A percentile compares a stretch with the other conserved stretches of the same genome.
phyloP scores from a whole-genome alignment of 2,113 vertebrate species.

The Scytalopus superciliaris region DNA sequence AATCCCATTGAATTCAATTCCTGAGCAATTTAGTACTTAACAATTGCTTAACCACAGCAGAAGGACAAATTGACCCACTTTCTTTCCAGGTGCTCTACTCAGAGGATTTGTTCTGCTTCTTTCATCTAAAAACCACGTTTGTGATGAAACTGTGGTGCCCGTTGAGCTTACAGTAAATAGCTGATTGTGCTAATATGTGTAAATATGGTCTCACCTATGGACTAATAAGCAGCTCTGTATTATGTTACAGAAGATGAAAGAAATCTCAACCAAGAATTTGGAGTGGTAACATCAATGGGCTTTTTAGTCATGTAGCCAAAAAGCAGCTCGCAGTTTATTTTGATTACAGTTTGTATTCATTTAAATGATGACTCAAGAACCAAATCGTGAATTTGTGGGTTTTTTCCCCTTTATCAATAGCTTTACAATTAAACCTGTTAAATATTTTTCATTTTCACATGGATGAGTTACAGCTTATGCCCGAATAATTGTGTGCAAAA shows the following conservation, averaged over 20 bases:
- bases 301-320: neutral
- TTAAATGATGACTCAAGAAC: neutral
- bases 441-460: neutral
- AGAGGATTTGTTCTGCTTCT: neutral
- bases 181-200: neutral
- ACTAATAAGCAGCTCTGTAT: neutral
- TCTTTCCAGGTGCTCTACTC: neutral
- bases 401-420: neutral
- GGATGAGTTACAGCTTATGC: neutral
- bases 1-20: constrained; percentile 14
- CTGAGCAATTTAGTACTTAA: constrained; percentile 14
- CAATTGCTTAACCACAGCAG: neutral
- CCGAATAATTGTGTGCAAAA: neutral
- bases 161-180: neutral
- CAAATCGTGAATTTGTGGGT: neutral
- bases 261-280: neutral
- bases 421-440: neutral
- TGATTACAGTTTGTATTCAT: neutral
- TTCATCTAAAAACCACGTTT: neutral
- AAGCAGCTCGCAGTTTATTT: neutral
- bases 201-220: neutral
- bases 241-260: neutral
- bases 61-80: neutral
- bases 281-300: neutral
- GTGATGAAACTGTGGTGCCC: neutral